Base-by-base conservation (phyloP, 1,140 invertebrate genomes). In the Ceratina japonica region DNA sequence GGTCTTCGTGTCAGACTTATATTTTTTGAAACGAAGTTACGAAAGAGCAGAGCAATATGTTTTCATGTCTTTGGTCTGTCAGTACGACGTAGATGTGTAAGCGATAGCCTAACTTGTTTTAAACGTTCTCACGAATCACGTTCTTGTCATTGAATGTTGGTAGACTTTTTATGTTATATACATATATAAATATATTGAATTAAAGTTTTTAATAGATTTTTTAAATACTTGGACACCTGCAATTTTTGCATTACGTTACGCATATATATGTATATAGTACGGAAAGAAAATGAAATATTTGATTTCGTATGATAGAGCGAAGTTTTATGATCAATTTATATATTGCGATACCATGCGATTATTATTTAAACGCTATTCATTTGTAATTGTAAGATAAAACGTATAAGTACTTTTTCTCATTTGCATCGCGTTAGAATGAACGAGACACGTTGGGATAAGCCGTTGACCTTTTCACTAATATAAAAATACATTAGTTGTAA, bases 11-110 rank as follows among this genome's bases (percentile, higher is more conserved):
- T 90, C 80, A 82, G 88, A 90, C 85, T 90, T 89, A 90, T 91
- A 91, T 91, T 92, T 92, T 92, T 91, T 80, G 87, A 90, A 44
- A 83, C 80, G 76, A 86, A 87, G 76, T 86, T 87, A 80, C 22
- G 76, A 56, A 56, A 75, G 75, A 87, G 66, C 86, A 84, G 85
- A 90, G 82, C 85, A 90, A 87, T 89, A 89, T 87, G 84, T 89
- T 91, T 89, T 89, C 75, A 82, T 44, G 71, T 87, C 80, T 84
- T 89, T 81, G 62, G 65, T 85, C 75, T 72, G 79, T 84, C 75
- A 86, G 71, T 82, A 83, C 83, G 84, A 83, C 63, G 68, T 84
- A 81, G 65, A 79, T 83, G 72, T 85, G 65, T 84, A 86, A 88
- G 66, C 76, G 58, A 77, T 87, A 88, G 87, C 80, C 82, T 87